Conservation (phyloP, 2,888 invertebrate species). For the Tinea semifulvella region DNA sequence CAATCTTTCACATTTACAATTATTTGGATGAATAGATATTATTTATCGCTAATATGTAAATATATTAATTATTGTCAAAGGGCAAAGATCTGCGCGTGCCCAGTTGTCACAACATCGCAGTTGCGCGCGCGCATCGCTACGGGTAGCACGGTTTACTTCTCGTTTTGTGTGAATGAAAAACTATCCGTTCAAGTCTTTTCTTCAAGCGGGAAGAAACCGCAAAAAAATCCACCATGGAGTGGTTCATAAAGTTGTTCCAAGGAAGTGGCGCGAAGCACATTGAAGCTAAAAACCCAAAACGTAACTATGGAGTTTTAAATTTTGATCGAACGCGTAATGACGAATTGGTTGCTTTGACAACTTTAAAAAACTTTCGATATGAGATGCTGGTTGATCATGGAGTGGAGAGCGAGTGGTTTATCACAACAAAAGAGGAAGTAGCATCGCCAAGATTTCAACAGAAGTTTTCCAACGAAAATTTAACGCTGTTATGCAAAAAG, state of each 20-base stretch:
- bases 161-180: constrained; percentile 64
- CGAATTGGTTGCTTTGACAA: constrained; percentile 47
- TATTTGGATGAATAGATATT: constrained; percentile 3
- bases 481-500: constrained; percentile 38
- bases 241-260: constrained; percentile 72
- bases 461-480: constrained; percentile 31
- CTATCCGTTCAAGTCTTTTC: constrained; percentile 67
- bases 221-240: constrained; percentile 67
- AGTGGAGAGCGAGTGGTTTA: constrained; percentile 51
- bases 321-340: constrained; percentile 19
- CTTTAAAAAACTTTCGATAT: constrained; percentile 43
- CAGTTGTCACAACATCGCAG: constrained; percentile 17
- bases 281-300: constrained; percentile 20
- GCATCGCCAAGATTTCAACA: constrained; percentile 44
- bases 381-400: constrained; percentile 42
- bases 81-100: constrained; percentile 60
- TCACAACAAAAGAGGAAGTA: constrained; percentile 38
- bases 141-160: constrained; percentile 23
- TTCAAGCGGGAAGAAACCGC: constrained; percentile 71
- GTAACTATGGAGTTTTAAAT: background rate
- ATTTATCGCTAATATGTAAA: constrained; percentile 39
- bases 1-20: no score
- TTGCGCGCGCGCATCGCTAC: constrained; percentile 30
- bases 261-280: constrained; percentile 58
- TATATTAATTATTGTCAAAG: constrained; percentile 51